Percentiles rank a stretch among this genome's conserved stretches.
Conservation (phyloP, 2,113 vertebrate species). For the Poeciliopsis prolifica region DNA sequence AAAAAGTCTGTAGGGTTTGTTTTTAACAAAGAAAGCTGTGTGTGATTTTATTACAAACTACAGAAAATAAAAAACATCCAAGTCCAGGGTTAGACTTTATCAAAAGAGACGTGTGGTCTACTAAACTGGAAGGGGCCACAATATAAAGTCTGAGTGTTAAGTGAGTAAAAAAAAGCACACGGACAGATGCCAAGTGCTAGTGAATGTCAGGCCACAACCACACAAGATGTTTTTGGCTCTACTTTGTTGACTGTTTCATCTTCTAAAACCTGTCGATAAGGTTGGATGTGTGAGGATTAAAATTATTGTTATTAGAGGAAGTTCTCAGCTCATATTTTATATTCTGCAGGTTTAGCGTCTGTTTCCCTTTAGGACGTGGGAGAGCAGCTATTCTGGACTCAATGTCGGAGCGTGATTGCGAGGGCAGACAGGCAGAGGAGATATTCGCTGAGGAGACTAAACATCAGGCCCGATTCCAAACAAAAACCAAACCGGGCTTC, state of each 20-base stretch:
- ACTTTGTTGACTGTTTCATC: slow-evolving; percentile 5
- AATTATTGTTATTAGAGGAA: background rate
- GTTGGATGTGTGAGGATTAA: background rate
- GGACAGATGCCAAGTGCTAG: slow-evolving; percentile 8
- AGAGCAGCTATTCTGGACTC: slow-evolving; percentile 48
- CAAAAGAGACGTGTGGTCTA: slow-evolving; percentile 13
- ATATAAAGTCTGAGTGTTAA: slow-evolving; percentile 37
- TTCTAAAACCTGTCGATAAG: background rate
- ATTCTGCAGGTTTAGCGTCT: background rate
- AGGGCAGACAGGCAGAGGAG: slow-evolving; percentile 65
- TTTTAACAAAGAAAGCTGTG: slow-evolving; percentile 29
- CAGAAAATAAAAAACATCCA: slow-evolving; percentile 37
- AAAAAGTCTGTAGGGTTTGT: background rate
- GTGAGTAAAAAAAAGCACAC: slow-evolving; percentile 30
- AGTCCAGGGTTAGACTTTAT: slow-evolving; percentile 28
- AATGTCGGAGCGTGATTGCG: slow-evolving; percentile 60
- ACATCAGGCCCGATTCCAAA: slow-evolving; percentile 76
- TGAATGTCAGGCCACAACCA: slow-evolving; percentile 38
- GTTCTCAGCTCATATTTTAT: background rate
- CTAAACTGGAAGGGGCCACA: slow-evolving; percentile 20
- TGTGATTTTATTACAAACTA: slow-evolving; percentile 36
- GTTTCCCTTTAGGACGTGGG: slow-evolving; percentile 38
- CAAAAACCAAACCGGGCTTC: slow-evolving; percentile 72
- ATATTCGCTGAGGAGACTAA: slow-evolving; percentile 79
- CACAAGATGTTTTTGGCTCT: slow-evolving; percentile 2